These are phyloP conservation scores for Drosophila dunni DNA, from an alignment of 1,140 invertebrate species.

Conservation along the genomic window DNA sequence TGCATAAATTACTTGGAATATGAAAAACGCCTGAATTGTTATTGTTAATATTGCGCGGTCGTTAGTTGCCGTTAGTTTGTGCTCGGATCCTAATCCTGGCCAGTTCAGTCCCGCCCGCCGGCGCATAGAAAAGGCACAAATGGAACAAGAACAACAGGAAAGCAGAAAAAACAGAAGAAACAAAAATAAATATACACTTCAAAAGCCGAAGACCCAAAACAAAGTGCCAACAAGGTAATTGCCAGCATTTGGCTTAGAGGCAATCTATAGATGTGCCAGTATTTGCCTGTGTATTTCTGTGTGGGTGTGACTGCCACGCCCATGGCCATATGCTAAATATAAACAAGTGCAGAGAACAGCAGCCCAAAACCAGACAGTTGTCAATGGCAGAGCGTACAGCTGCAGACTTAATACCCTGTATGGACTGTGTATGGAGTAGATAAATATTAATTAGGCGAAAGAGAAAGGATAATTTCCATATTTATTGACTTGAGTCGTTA, in stretches of 20 bases:
- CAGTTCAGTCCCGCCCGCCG: constrained; percentile 4
- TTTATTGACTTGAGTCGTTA: no score
- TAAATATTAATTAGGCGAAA: constrained; percentile 3
- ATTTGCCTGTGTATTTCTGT: constrained; percentile 7
- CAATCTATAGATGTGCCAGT: constrained; percentile 6
- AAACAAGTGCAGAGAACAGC: constrained; percentile 28
- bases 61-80: constrained; percentile 49
- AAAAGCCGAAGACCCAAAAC: constrained; percentile 64
- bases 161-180: constrained; percentile 17
- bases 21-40: constrained; percentile 21
- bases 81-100: constrained; percentile 3
- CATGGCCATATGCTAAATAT: constrained; percentile 49
- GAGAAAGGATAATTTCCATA: not conserved
- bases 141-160: constrained; percentile 7
- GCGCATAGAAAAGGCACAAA: not conserved
- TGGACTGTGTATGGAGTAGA: not conserved
- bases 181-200: constrained; percentile 49
- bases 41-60: constrained; percentile 39
- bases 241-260: constrained; percentile 65
- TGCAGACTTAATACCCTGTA: constrained; percentile 17
- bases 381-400: not conserved
- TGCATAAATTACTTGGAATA: constrained; percentile 70
- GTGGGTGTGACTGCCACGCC: constrained; percentile 42
- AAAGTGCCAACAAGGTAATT: constrained; percentile 79
- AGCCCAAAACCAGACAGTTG: constrained; percentile 11